phyloP scores from a whole-genome alignment of 1,140 invertebrate genomes.

The Drosophila mayri region DNA sequence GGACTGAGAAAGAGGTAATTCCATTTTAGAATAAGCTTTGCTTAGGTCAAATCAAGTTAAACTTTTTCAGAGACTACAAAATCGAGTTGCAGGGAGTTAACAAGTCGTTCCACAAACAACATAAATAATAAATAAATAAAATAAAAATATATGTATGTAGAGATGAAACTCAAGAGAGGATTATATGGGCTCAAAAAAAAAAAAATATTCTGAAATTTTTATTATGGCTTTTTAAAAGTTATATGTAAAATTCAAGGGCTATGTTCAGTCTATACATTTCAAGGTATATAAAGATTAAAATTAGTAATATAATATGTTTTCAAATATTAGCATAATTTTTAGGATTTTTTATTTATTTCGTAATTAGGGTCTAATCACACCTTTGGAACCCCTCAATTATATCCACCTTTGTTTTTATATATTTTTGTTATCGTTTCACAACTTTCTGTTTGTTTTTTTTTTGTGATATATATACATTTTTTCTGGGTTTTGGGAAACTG shows the following conservation, averaged over 20 bases:
- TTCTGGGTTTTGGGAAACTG: slow-evolving; percentile 23
- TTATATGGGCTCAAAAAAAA: neutral
- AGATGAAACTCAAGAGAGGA: neutral
- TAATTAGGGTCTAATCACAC: neutral
- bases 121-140: too few relatives aligned
- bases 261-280: too few relatives aligned
- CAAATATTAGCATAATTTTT: neutral
- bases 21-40: slow-evolving; percentile 38
- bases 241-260: too few relatives aligned
- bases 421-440: slow-evolving; percentile 10
- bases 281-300: too few relatives aligned
- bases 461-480: neutral
- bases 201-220: neutral
- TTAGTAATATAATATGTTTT: neutral
- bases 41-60: slow-evolving; percentile 37
- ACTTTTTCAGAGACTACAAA: slow-evolving; percentile 14
- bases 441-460: slow-evolving; percentile 8
- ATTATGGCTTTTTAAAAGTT: neutral
- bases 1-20: slow-evolving; percentile 17
- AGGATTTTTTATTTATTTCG: neutral
- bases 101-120: neutral
- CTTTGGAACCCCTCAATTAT: slow-evolving; percentile 17
- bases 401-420: neutral
- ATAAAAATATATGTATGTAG: too few relatives aligned
- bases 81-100: slow-evolving; percentile 6